Percentiles rank a stretch among this genome's conserved stretches.
These are phyloP conservation scores for Eupsittula cactorum DNA, from an alignment of 2,113 vertebrate genomes.

Conservation along the genomic window DNA sequence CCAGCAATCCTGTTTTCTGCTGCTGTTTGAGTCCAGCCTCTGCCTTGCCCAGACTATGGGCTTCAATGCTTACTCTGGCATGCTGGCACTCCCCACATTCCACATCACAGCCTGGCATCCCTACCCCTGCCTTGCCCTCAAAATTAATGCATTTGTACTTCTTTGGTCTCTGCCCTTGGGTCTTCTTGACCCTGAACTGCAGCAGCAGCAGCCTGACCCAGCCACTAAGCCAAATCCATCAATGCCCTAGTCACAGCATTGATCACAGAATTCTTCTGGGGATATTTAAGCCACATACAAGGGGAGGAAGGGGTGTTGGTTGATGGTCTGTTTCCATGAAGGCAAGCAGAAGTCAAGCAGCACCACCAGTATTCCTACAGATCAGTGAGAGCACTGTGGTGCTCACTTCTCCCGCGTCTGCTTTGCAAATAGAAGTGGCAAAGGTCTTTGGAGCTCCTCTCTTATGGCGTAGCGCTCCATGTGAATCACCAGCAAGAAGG, in stretches of 20 bases:
- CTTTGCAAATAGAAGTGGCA: not conserved
- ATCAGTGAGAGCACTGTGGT: not conserved
- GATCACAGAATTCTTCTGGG: not conserved
- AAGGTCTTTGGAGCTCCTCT: not conserved
- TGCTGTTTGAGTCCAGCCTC: not conserved
- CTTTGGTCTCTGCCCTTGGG: not conserved
- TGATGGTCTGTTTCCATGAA: not conserved
- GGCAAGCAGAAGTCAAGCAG: not conserved
- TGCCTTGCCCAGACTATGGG: not conserved
- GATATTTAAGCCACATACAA: not conserved
- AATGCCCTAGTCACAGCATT: not conserved
- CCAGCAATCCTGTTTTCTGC: not conserved
- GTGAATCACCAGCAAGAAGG: not conserved
- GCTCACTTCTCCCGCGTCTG: not conserved
- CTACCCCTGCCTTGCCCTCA: not conserved
- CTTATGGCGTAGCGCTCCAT: not conserved
- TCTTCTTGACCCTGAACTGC: not conserved
- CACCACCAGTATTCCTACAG: not conserved
- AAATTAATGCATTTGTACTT: not conserved
- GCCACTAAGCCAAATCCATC: not conserved
- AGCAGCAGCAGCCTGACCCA: not conserved
- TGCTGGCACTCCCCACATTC: rapidly evolving
- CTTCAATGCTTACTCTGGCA: not conserved
- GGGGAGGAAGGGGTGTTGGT: not conserved
- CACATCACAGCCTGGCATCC: not conserved